Percentiles rank a stretch among this genome's conserved stretches.
Evolutionary conservation across 2,888 invertebrate genomes (phyloP).

Genomic region (Spisula subtruncata): DNA sequence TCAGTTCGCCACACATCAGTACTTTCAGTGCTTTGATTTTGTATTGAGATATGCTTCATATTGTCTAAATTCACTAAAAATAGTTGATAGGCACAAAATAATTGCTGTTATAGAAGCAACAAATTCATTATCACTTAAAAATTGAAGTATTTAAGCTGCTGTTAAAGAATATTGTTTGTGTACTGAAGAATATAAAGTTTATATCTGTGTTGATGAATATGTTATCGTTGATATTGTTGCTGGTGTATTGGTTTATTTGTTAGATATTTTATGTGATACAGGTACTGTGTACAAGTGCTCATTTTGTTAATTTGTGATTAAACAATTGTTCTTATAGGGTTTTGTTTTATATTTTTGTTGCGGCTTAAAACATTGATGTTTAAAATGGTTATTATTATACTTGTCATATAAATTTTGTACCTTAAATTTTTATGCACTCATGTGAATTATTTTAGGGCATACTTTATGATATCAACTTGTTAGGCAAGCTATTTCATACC

Average conservation of each 20-base stretch:
- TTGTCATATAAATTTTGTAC: neutral
- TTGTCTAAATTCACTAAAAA: too few species aligned
- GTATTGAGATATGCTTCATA: too few species aligned
- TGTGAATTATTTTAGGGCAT: neutral
- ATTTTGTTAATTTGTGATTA: slow-evolving; percentile 10
- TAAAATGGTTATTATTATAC: neutral
- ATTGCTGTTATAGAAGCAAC: too few species aligned
- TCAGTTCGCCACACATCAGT: too few species aligned
- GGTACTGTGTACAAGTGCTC: neutral
- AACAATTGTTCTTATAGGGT: neutral
- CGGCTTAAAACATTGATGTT: neutral
- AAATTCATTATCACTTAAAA: too few species aligned
- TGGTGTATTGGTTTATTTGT: slow-evolving; percentile 7
- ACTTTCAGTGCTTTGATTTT: too few species aligned
- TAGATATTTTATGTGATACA: slow-evolving; percentile 12
- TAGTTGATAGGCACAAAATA: too few species aligned
- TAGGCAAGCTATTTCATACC: neutral
- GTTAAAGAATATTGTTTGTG: too few species aligned
- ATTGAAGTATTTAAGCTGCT: too few species aligned
- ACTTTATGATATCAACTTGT: neutral
- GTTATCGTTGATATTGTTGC: slow-evolving; percentile 1
- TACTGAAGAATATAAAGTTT: neutral
- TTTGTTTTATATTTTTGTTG: neutral
- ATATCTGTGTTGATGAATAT: slow-evolving; percentile 23
- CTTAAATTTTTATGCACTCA: neutral